Evolutionary conservation across 2,888 invertebrate genomes (phyloP).

Genomic region (Dascillus cervinus): DNA sequence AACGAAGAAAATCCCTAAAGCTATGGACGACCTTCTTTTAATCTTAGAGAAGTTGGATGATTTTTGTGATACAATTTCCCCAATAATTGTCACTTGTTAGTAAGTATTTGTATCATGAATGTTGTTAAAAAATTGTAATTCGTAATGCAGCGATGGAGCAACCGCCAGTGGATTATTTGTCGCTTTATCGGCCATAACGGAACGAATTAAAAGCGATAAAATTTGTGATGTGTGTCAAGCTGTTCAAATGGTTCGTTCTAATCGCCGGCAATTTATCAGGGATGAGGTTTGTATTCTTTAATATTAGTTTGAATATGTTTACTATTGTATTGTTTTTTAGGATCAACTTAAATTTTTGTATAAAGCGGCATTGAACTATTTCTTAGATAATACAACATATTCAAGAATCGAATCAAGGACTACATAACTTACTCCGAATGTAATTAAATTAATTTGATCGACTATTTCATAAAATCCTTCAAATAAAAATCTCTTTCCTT

Average conservation of each 20-base stretch:
- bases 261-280: constrained; percentile 38
- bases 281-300: constrained; percentile 20
- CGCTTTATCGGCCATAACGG: constrained; percentile 41
- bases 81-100: constrained; percentile 32
- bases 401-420: constrained; percentile 30
- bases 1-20: constrained; percentile 20
- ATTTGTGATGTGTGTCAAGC: constrained; percentile 45
- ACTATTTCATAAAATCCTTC: too few species aligned
- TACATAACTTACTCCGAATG: constrained; percentile 38
- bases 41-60: constrained; percentile 29
- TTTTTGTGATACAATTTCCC: constrained; percentile 23
- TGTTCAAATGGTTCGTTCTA: constrained; percentile 41
- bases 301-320: not conserved
- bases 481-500: too few species aligned
- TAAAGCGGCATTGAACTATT: constrained; percentile 34
- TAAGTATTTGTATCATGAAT: constrained; percentile 19
- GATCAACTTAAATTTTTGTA: constrained; percentile 39
- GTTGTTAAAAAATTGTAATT: not conserved
- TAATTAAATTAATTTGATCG: too few species aligned
- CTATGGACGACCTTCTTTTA: constrained; percentile 23
- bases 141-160: constrained; percentile 41
- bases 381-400: too few species aligned
- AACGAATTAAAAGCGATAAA: constrained; percentile 45
- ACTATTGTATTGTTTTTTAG: constrained; percentile 28
- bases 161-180: constrained; percentile 43